Conservation (phyloP, 2,888 invertebrate species). For the Melinopterus prodromus region DNA sequence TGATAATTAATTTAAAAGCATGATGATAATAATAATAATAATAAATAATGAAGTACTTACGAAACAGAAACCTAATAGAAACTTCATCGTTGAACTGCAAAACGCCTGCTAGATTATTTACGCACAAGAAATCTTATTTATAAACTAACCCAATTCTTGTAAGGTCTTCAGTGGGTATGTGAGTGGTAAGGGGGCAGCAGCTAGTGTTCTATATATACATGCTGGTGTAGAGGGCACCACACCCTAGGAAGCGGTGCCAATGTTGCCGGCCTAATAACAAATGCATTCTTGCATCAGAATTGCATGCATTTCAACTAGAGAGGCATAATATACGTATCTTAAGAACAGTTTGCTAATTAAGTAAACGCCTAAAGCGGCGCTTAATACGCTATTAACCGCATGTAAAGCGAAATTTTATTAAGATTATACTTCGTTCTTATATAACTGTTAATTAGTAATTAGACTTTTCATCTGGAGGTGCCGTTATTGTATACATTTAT, state of each 20-base stretch:
- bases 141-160: not conserved
- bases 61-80: not conserved
- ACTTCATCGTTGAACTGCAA: not conserved
- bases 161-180: not conserved
- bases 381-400: not conserved
- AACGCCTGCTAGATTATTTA: not conserved
- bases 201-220: not conserved
- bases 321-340: not conserved
- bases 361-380: not conserved
- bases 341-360: constrained; percentile 4
- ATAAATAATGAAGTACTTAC: not conserved
- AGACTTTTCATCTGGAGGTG: not conserved
- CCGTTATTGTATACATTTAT: not conserved
- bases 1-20: not conserved
- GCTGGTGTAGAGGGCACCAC: not conserved
- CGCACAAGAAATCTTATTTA: not conserved
- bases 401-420: not conserved
- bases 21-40: not conserved
- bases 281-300: constrained; percentile 4
- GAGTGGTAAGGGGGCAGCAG: not conserved
- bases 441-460: not conserved
- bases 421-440: not conserved
- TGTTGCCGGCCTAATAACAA: not conserved
- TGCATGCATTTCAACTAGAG: not conserved
- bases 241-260: constrained; percentile 4